Evolutionary conservation across 2,797 vertebrate species (phyloP), one percentile per base, ranked within the genome.

Genomic region (Gallinago nigripennis): DNA sequence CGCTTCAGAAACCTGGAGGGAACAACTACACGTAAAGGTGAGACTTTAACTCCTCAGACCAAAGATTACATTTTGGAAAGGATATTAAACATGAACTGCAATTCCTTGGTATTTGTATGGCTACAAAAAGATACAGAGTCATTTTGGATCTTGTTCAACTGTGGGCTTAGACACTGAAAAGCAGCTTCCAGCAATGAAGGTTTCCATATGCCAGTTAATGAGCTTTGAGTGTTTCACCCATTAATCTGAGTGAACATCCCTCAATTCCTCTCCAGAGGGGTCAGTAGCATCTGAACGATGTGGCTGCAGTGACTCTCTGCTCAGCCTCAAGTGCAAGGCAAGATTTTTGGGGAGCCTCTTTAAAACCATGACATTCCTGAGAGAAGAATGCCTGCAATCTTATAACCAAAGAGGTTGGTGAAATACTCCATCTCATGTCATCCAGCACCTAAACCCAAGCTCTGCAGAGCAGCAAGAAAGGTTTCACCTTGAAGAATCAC

Each of bases 181-280:
- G 89, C 80, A 88, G 90, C 72, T 96, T 96, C 77, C 82, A 83
- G 72, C 7, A 0, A 81, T 60, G 79, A 75, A 86, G 43, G 66
- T 83, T 91, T 91, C 96, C 93, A 92, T 91, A 95, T 92, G 93
- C 54, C 88, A 84, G 82, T 86, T 95, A 95, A 94, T 95, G 91
- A 88, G 88, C 82, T 97, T 92, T 75, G 46, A 92, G 92, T 76
- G 86, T 76, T 91, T 79, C 70, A 76, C 54, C 77, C 73, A 93
- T 88, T 93, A 94, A 95, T 90, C 90, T 64, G 45, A 92, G 72
- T 8, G 61, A 94, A 90, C 45, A 95, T 61, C 72, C 41, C 73
- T 68, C 54, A 45, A 78, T 35, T 94, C 80, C 61, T 72, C 80
- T 75, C 66, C 88, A 90, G 5, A 3, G 1, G 78, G 43, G 39